Base-by-base conservation (phyloP, 2,113 vertebrate genomes). In the Trachemys scripta region DNA sequence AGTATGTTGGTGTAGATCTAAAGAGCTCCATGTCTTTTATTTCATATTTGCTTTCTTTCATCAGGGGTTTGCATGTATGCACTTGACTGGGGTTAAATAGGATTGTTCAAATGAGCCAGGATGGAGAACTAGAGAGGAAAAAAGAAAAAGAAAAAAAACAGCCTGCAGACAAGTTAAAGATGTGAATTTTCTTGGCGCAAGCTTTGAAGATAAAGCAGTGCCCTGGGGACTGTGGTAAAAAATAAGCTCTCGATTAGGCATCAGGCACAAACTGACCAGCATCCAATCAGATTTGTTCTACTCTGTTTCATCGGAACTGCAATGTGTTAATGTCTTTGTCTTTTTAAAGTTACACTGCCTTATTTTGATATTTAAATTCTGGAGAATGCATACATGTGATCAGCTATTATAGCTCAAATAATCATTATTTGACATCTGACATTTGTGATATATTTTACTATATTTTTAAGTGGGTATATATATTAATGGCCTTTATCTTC, bases 131-230 rank as follows among this genome's bases (percentile, higher is more conserved):
- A 72, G 82, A 93, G 92, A 82, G 84, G 51, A 16, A 24, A 47
- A 4, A 59, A 8, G 82, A 85, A 85, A 10, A 79, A 95, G 85
- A 78, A 87, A 96, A 98, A 98, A 98, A 97, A 97, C 89, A 97
- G 98, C 97, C 97, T 96, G 94, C 96, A 98, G 98, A 98, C 97
- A 98, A 97, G 94, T 98, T 92, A 96, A 98, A 98, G 95, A 98
- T 97, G 97, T 91, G 87, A 98, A 98, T 98, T 96, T 98, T 93
- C 97, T 97, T 98, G 98, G 97, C 96, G 97, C 90, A 93, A 96
- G 94, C 96, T 98, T 98, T 98, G 98, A 98, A 98, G 98, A 98
- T 97, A 97, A 98, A 98, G 93, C 92, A 97, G 95, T 92, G 95
- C 97, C 96, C 89, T 95, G 95, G 96, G 97, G 97, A 98, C 89